Evolutionary conservation across 2,113 vertebrate species (phyloP).

Genomic region (Pygoscelis antarcticus): DNA sequence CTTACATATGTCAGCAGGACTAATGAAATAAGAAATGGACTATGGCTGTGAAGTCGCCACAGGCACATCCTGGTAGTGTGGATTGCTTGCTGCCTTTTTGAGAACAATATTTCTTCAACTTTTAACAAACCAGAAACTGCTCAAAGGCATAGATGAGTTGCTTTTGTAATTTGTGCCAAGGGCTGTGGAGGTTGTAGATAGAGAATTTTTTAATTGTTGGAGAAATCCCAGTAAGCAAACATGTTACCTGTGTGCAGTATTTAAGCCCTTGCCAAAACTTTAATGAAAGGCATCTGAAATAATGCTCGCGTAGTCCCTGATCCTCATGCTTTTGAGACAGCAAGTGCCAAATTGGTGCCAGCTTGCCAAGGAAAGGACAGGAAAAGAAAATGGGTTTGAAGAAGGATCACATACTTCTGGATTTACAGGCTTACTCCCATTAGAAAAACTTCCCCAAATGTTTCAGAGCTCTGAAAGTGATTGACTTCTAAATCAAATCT

Average conservation of each 20-base stretch:
- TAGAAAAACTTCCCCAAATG: not conserved
- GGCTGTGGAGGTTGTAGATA: not conserved
- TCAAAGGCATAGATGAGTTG: not conserved
- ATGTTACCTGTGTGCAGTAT: not conserved
- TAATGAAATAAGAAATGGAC: slow-evolving; percentile 24
- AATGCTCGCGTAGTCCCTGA: rapidly evolving
- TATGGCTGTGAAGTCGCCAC: not conserved
- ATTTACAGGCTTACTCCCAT: not conserved
- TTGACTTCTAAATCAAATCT: not conserved
- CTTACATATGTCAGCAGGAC: not conserved
- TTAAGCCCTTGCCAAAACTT: not conserved
- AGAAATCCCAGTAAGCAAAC: slow-evolving; percentile 23
- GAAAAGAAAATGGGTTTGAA: not conserved
- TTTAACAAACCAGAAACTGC: not conserved
- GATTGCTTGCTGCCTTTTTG: not conserved
- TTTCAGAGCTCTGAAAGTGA: not conserved
- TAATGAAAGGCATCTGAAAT: not conserved
- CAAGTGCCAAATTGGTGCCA: not conserved
- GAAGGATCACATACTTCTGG: not conserved
- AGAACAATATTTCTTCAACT: not conserved
- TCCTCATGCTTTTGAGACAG: not conserved
- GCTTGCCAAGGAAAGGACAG: not conserved
- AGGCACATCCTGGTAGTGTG: not conserved
- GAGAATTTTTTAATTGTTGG: not conserved
- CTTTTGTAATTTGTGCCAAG: not conserved